Percentiles rank a stretch among this genome's conserved stretches.
These are phyloP conservation scores for Proteles cristata DNA, from an alignment of 2,113 vertebrate genomes.

Conservation along the genomic window DNA sequence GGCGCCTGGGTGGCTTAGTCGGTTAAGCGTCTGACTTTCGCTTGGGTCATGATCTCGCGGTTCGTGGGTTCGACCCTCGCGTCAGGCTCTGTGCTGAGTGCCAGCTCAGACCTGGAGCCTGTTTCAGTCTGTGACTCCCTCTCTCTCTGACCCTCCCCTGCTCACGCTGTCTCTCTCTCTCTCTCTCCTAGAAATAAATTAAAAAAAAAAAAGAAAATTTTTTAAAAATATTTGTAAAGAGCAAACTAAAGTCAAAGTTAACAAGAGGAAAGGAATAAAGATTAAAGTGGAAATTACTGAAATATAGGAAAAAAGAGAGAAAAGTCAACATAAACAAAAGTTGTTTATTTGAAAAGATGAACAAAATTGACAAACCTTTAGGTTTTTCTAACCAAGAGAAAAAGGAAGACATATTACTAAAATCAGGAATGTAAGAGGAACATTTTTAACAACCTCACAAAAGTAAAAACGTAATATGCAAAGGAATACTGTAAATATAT, in stretches of 20 bases:
- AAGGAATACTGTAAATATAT: background rate
- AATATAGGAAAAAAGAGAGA: background rate
- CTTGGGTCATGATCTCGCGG: too few species aligned
- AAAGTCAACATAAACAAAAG: background rate
- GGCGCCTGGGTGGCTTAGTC: too few species aligned
- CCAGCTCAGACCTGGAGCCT: too few species aligned
- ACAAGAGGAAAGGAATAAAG: background rate
- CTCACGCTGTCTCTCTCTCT: too few species aligned
- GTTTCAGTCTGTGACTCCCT: too few species aligned
- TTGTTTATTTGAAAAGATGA: background rate
- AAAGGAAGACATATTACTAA: background rate
- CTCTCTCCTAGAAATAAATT: too few species aligned
- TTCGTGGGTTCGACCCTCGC: too few species aligned
- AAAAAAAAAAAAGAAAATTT: too few species aligned
- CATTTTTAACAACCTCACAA: background rate
- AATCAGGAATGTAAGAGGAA: background rate
- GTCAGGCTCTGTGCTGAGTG: too few species aligned
- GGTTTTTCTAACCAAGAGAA: background rate
- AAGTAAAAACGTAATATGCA: background rate
- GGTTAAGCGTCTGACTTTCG: too few species aligned
- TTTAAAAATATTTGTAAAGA: background rate
- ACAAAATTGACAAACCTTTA: background rate
- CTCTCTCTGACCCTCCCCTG: too few species aligned
- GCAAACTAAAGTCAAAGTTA: background rate
- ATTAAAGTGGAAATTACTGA: background rate